A percentile compares a stretch with the other conserved stretches of the same genome.
These are phyloP conservation scores for Leptinotarsa peninsularis DNA, from an alignment of 2,888 invertebrate genomes.

Conservation along the genomic window DNA sequence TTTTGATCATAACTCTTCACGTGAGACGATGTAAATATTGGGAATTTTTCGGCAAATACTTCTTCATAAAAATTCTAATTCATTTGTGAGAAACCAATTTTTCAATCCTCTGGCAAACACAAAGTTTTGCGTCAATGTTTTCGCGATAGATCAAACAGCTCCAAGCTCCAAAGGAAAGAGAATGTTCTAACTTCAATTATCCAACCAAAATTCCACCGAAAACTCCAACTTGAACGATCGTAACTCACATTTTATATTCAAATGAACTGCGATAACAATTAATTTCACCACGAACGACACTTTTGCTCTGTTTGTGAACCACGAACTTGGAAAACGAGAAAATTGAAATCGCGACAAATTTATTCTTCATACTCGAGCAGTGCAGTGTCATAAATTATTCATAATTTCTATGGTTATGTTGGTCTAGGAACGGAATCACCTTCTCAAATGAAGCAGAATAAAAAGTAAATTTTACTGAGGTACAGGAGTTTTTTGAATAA, in stretches of 20 bases:
- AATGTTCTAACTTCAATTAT: neutral
- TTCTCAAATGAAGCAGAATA: neutral
- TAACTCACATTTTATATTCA: conserved; percentile 21
- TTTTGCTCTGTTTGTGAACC: conserved; percentile 20
- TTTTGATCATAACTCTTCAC: no score
- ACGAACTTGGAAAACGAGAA: neutral
- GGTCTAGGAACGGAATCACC: neutral
- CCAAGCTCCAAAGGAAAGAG: neutral
- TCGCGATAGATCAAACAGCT: neutral
- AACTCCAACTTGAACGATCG: neutral
- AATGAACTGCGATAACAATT: conserved; percentile 25
- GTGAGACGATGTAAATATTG: no score
- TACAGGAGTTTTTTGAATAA: neutral
- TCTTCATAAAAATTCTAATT: no score
- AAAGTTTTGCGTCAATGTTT: neutral
- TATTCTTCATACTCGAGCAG: conserved; percentile 15
- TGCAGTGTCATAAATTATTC: conserved; percentile 11
- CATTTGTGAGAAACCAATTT: neutral
- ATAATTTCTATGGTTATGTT: conserved; percentile 6
- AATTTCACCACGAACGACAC: conserved; percentile 14
- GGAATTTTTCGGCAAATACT: no score
- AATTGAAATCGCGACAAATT: conserved; percentile 19
- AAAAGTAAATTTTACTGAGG: neutral
- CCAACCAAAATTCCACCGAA: conserved; percentile 1
- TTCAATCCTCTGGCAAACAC: neutral